Base-by-base conservation (phyloP, 2,113 vertebrate genomes). In the Poeciliopsis occidentalis region DNA sequence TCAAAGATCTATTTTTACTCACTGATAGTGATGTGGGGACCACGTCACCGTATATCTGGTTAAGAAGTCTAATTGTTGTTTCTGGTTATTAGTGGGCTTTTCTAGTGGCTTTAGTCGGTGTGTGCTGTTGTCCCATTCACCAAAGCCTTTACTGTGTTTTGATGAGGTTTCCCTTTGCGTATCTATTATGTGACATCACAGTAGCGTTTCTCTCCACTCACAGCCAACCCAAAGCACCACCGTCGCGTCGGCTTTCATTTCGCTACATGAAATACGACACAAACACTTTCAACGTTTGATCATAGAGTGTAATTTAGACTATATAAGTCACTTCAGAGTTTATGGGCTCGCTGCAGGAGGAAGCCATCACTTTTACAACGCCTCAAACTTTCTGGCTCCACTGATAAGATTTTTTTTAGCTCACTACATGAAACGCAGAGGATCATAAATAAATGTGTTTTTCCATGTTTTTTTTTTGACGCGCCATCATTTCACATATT, bases 1-100 rank as follows among this genome's bases (percentile, higher is more conserved):
- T 85, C 90, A 88, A 93, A 85, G 67, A 83, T 89, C 87, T 89
- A 89, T 91, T 91, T 93, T 90, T 89, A 76, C 68, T 87, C 75
- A 54, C 75, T 44, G 39, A 60, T 78, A 76, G 73, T 65, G 82
- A 76, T 41, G 29, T 30, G 69, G 64, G 69, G 51, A 84, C 75
- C 80, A 71, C 26, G 71, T 69, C 76, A 75, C 41, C 74, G 71
- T 63, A 27, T 72, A 71, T 74, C 69, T 8, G 44, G 80, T 80
- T 12, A 8, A 77, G 54, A 71, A 85, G 34, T 82, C 70, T 87
- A 66, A 78, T 67, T 77, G 84, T 76, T 73, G 69, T 86, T 88
- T 91, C 84, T 88, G 83, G 78, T 86, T 87, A 88, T 69, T 91
- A 82, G 87, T 91, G 69, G 89, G 88, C 80, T 89, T 90, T 85